A percentile compares a stretch with the other conserved stretches of the same genome.
Conservation (phyloP, 2,888 invertebrate genomes). For the Acanthosepion esculentum region DNA sequence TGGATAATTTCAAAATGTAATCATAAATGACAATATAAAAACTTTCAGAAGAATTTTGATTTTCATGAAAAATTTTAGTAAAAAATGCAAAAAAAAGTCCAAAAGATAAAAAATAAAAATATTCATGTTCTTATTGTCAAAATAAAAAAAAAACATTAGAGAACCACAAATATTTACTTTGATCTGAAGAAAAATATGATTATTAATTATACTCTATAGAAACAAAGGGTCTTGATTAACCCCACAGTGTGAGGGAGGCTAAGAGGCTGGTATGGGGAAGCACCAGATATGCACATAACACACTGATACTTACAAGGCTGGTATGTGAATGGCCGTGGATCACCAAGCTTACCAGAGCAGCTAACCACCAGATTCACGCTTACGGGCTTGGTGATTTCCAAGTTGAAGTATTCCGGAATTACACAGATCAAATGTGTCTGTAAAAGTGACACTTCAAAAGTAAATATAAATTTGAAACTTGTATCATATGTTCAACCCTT, state of each 20-base stretch:
- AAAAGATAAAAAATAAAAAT: background rate
- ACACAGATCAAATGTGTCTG: conserved; percentile 76
- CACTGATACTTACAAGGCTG: conserved; percentile 68
- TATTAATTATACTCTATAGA: background rate
- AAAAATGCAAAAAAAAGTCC: background rate
- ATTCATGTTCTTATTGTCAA: no score
- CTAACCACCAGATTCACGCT: conserved; percentile 72
- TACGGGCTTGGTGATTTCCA: conserved; percentile 62
- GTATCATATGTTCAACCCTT: conserved; percentile 40
- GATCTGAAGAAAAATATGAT: background rate
- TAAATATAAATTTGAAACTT: conserved; percentile 42
- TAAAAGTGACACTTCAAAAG: conserved; percentile 44
- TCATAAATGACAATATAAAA: conserved; percentile 34
- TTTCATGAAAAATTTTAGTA: background rate
- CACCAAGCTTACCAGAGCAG: conserved; percentile 74
- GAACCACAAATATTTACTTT: background rate
- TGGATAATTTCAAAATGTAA: background rate
- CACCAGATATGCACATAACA: conserved; percentile 25
- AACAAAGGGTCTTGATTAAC: background rate
- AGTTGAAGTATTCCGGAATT: conserved; percentile 72
- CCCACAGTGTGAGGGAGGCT: conserved; percentile 60
- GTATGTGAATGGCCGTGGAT: conserved; percentile 74
- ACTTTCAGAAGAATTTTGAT: background rate
- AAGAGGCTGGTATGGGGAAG: conserved; percentile 50
- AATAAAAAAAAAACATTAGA: background rate